phyloP scores from a whole-genome alignment of 2,113 vertebrate species.

The Pseudorhombus dupliciocellatus region DNA sequence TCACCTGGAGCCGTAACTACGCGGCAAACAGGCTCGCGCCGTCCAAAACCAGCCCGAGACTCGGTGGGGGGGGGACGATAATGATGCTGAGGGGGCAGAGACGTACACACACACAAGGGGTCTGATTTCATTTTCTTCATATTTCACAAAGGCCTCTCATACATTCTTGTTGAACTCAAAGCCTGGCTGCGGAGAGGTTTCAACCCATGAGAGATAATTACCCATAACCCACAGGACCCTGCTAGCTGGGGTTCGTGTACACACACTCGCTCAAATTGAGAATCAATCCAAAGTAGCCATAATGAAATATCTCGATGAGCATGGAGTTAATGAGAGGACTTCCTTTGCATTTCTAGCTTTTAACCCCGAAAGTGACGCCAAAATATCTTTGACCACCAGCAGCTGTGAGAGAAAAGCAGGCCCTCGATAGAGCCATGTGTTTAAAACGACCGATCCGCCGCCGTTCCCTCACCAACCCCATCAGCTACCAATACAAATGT shows the following conservation, averaged over 20 bases:
- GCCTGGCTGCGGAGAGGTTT: constrained; percentile 36
- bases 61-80: constrained; percentile 49
- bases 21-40: constrained; percentile 40
- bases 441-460: constrained; percentile 35
- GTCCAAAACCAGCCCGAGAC: constrained; percentile 51
- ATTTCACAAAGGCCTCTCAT: constrained; percentile 53
- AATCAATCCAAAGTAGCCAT: not conserved
- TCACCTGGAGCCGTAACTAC: constrained; percentile 67
- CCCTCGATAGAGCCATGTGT: constrained; percentile 33
- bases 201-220: constrained; percentile 70
- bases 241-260: constrained; percentile 39
- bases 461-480: constrained; percentile 32
- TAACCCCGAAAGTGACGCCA: not conserved
- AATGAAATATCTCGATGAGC: constrained; percentile 13
- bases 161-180: constrained; percentile 47
- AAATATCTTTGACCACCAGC: not conserved
- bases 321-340: not conserved
- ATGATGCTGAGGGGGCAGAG: constrained; percentile 66
- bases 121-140: constrained; percentile 55
- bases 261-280: constrained; percentile 33
- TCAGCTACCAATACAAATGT: constrained; percentile 54
- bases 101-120: constrained; percentile 41
- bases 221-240: constrained; percentile 48
- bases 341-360: not conserved
- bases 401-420: constrained; percentile 17